phyloP scores from a whole-genome alignment of 2,888 invertebrate species.

The Ferdinandea cuprea region DNA sequence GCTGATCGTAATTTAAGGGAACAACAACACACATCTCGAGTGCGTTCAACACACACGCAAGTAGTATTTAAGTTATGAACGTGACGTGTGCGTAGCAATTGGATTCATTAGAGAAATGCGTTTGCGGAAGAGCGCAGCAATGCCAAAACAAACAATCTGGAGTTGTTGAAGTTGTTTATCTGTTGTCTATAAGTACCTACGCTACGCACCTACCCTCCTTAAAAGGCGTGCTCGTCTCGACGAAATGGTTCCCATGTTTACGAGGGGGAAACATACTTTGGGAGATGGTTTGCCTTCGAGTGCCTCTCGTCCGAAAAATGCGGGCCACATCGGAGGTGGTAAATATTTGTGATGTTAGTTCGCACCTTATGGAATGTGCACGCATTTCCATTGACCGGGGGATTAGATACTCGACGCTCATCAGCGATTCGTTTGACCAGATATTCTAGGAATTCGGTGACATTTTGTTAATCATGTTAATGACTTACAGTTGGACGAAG shows the following conservation, averaged over 20 bases:
- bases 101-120: constrained; percentile 69
- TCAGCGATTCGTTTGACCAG: constrained; percentile 46
- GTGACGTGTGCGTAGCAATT: constrained; percentile 59
- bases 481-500: neutral
- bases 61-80: constrained; percentile 41
- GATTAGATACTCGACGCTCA: constrained; percentile 4
- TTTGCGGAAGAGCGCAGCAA: constrained; percentile 67
- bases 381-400: constrained; percentile 12
- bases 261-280: constrained; percentile 13
- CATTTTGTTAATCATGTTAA: constrained; percentile 43
- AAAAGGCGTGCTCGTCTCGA: constrained; percentile 21
- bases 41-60: constrained; percentile 17
- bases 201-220: neutral
- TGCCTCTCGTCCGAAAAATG: constrained; percentile 30
- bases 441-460: constrained; percentile 41
- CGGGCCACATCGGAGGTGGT: constrained; percentile 35
- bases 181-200: constrained; percentile 26
- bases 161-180: constrained; percentile 58
- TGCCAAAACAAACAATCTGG: constrained; percentile 69
- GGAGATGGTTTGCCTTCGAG: constrained; percentile 1
- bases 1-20: constrained; percentile 22
- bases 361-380: constrained; percentile 43
- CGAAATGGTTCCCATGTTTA: constrained; percentile 1
- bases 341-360: constrained; percentile 64
- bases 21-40: constrained; percentile 1